A percentile compares a stretch with the other conserved stretches of the same genome.
Conservation (phyloP, 2,113 vertebrate genomes). For the Pristiophorus japonicus region DNA sequence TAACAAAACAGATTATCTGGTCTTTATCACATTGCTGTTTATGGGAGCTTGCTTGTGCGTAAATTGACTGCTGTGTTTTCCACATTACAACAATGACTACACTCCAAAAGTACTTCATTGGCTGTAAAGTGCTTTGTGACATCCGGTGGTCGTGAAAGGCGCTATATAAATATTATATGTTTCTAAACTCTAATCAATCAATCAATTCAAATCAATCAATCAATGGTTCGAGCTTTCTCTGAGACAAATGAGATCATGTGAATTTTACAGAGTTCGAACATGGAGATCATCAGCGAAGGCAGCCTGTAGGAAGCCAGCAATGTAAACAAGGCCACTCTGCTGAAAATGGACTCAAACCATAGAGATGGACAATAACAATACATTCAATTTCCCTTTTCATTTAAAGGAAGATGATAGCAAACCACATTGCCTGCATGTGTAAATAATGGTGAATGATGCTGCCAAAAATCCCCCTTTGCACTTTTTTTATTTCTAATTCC, state of each 20-base stretch:
- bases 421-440: neutral
- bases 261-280: neutral
- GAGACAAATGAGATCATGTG: neutral
- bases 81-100: too few species aligned
- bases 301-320: neutral
- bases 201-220: neutral
- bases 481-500: neutral
- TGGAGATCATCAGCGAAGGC: neutral
- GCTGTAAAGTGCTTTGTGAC: too few species aligned
- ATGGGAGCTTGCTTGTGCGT: too few species aligned
- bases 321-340: neutral
- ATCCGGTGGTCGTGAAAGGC: too few species aligned
- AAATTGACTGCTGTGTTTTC: too few species aligned
- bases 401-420: neutral
- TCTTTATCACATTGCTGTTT: too few species aligned
- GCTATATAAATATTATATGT: too few species aligned
- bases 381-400: neutral
- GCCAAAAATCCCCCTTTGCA: neutral
- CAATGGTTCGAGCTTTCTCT: neutral
- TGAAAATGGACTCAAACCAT: neutral
- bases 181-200: neutral
- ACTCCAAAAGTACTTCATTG: too few species aligned
- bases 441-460: neutral
- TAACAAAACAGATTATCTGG: too few species aligned
- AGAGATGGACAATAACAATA: neutral